Conservation (phyloP, 35 echinoderm and acorn worm species). For the Apostichopus japonicus region DNA sequence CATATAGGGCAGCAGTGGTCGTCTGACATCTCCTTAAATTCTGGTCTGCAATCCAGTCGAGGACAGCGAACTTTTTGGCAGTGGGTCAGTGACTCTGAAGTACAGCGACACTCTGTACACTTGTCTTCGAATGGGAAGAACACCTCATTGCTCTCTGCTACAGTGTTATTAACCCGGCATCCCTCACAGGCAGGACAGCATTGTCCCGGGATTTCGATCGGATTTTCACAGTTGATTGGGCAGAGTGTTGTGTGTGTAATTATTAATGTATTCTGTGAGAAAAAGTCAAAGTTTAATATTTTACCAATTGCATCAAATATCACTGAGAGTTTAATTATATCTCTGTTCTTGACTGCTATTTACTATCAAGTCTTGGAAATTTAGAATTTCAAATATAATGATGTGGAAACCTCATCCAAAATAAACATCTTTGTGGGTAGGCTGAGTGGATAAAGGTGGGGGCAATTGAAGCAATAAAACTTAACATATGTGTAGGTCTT, state of each 20-base stretch:
- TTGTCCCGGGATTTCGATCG: constrained; percentile 53
- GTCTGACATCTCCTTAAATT: constrained; percentile 6
- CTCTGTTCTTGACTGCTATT: no score
- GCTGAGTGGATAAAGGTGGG: no score
- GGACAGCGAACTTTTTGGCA: constrained; percentile 4
- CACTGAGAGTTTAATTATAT: no score
- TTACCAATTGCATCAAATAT: no score
- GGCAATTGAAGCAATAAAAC: no score
- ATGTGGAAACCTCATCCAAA: no score
- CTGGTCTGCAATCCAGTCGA: background rate
- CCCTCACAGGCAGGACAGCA: constrained; percentile 77
- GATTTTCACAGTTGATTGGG: constrained; percentile 49
- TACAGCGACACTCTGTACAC: constrained; percentile 41
- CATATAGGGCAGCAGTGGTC: constrained; percentile 47
- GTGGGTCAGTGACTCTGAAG: background rate
- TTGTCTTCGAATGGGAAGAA: constrained; percentile 39
- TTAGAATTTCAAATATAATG: no score
- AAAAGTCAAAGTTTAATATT: background rate
- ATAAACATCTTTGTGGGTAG: no score
- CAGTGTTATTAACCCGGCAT: constrained; percentile 24
- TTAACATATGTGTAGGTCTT: no score
- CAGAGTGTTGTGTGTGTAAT: constrained; percentile 20
- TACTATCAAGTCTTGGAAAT: no score
- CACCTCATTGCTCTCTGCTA: background rate
- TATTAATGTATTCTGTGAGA: background rate